A percentile compares a stretch with the other conserved stretches of the same genome.
Evolutionary conservation across 2,888 invertebrate genomes (phyloP).

Genomic region (Acanthosepion esculentum): DNA sequence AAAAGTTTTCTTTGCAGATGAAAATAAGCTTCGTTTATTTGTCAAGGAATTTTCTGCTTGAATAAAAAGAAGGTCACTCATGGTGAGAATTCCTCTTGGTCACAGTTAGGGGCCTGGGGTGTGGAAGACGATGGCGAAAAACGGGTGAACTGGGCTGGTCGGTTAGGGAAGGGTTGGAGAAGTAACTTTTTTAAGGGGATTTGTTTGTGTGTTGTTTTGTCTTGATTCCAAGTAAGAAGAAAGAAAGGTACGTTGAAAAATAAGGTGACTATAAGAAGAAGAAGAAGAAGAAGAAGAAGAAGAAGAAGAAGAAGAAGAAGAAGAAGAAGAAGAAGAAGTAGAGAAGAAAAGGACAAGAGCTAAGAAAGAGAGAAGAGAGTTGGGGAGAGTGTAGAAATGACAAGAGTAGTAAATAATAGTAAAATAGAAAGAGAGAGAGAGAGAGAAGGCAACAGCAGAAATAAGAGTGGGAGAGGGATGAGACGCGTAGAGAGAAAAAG

Average conservation of each 20-base stretch:
- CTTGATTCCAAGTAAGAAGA: background rate
- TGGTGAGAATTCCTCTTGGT: background rate
- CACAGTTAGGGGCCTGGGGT: background rate
- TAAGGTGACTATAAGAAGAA: background rate
- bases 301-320: no score
- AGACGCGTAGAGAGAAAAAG: no score
- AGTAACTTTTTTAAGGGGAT: background rate
- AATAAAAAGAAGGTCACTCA: background rate
- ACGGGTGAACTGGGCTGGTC: background rate
- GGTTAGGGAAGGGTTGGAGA: background rate
- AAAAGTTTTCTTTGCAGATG: background rate
- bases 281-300: background rate
- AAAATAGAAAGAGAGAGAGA: no score
- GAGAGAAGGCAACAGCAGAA: no score
- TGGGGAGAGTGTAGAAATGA: background rate
- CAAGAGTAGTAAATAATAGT: background rate
- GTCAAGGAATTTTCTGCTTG: background rate
- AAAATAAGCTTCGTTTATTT: constrained; percentile 14
- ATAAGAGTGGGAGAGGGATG: no score
- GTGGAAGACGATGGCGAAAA: background rate
- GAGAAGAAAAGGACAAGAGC: no score
- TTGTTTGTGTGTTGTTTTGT: background rate
- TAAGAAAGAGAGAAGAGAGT: background rate
- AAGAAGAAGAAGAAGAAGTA: background rate
- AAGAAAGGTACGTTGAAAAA: background rate